Percentiles rank a stretch among this genome's conserved stretches.
phyloP scores from a whole-genome alignment of 2,113 vertebrate species.

The Labeo rohita region DNA sequence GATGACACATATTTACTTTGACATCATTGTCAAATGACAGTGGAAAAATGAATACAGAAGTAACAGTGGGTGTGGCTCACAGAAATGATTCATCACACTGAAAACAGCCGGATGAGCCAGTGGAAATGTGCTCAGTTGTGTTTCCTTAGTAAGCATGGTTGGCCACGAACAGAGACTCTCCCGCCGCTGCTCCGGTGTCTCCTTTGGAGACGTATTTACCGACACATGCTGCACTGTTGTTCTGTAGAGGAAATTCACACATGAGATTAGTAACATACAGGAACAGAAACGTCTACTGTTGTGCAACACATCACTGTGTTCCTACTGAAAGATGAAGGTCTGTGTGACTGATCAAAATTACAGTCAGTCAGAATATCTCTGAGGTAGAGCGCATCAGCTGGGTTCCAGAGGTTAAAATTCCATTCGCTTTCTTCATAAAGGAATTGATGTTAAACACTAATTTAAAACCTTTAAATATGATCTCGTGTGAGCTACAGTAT shows the following conservation, averaged over 20 bases:
- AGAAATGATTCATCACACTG: background rate
- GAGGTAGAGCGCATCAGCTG: no score
- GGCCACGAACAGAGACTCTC: constrained; percentile 85
- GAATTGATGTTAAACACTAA: background rate
- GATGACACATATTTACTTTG: background rate
- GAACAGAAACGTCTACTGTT: background rate
- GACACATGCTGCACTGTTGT: constrained; percentile 82
- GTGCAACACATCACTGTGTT: background rate
- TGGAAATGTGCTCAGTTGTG: background rate
- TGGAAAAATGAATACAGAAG: background rate
- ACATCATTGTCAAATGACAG: background rate
- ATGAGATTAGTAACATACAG: background rate
- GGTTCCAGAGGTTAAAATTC: background rate
- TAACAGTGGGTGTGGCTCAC: background rate
- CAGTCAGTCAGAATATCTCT: background rate
- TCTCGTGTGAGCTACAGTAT: background rate
- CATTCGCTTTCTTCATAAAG: background rate
- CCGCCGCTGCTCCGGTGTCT: constrained; percentile 77
- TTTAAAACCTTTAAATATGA: background rate
- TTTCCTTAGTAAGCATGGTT: constrained; percentile 85
- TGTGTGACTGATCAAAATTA: background rate
- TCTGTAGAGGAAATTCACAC: constrained; percentile 68
- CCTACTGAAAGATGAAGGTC: background rate
- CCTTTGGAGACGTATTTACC: constrained; percentile 82
- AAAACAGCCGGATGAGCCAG: background rate